Percentiles rank a stretch among this genome's conserved stretches.
Evolutionary conservation across 2,113 vertebrate genomes (phyloP).

Genomic region (Tauraco erythrolophus): DNA sequence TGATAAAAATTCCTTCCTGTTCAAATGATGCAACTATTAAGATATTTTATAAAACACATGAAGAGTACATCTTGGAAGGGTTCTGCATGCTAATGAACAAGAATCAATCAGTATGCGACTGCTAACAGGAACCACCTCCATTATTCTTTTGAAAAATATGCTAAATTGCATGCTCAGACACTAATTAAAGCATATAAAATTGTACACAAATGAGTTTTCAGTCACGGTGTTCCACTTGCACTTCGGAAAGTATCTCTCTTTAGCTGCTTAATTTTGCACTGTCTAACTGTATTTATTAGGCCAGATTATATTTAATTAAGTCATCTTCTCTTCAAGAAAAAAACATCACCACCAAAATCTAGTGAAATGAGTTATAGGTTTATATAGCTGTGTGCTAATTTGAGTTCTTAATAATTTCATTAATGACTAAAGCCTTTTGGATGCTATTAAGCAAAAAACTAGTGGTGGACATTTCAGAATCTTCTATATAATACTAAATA

Average conservation of each 20-base stretch:
- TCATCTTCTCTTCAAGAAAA: background rate
- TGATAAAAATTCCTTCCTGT: background rate
- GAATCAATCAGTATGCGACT: constrained; percentile 20
- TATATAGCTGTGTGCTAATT: background rate
- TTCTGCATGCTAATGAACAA: background rate
- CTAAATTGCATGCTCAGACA: background rate
- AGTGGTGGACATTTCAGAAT: background rate
- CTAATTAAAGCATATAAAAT: constrained; percentile 31
- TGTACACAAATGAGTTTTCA: constrained; percentile 14
- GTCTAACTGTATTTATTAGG: background rate
- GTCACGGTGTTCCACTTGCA: background rate
- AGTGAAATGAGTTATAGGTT: background rate
- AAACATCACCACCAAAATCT: background rate
- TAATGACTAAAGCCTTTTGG: background rate
- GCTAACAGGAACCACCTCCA: background rate
- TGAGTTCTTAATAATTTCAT: background rate
- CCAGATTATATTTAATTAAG: background rate
- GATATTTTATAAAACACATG: constrained; percentile 16
- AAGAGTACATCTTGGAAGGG: background rate
- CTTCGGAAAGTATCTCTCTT: background rate
- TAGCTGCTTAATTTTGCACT: background rate
- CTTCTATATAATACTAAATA: background rate
- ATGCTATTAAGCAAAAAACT: background rate
- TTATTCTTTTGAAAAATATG: constrained; percentile 28
- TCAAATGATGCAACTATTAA: constrained; percentile 21